These are phyloP conservation scores for Crotalus horridus DNA, from an alignment of 2,113 vertebrate genomes.

Conservation along the genomic window DNA sequence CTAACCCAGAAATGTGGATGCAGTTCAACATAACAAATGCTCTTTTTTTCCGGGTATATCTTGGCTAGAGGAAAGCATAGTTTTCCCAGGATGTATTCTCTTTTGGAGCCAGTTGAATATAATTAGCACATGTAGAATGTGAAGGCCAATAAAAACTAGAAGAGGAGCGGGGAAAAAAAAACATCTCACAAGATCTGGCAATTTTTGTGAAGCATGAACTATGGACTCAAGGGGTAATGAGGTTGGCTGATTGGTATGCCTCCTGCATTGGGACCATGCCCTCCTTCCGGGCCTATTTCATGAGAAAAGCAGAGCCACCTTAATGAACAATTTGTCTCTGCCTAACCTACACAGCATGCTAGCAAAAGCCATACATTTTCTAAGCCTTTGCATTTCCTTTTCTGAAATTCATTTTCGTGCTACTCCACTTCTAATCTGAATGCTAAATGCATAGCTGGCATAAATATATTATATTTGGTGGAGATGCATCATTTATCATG, in stretches of 20 bases:
- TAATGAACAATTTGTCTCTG: slow-evolving; percentile 36
- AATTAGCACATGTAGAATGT: neutral
- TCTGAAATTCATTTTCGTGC: slow-evolving; percentile 57
- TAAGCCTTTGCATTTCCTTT: slow-evolving; percentile 48
- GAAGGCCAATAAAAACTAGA: neutral
- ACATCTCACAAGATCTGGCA: neutral
- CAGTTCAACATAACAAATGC: neutral
- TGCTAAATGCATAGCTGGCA: slow-evolving; percentile 57
- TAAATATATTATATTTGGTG: slow-evolving; percentile 61
- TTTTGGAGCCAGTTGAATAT: neutral
- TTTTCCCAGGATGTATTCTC: neutral
- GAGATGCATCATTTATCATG: slow-evolving; percentile 62
- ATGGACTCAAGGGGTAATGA: neutral
- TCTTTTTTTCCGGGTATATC: neutral
- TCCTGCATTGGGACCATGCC: neutral
- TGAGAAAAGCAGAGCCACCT: slow-evolving; percentile 8
- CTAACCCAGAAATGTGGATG: neutral
- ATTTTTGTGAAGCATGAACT: neutral
- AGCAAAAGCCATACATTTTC: neutral
- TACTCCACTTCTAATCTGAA: slow-evolving; percentile 46
- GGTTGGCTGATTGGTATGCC: neutral
- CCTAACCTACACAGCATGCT: slow-evolving; percentile 33
- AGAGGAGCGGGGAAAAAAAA: neutral
- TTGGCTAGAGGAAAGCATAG: neutral
- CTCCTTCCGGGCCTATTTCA: slow-evolving; percentile 9